Conservation (phyloP, 1,140 invertebrate genomes). For the Stenopsyche tienmushanensis region DNA sequence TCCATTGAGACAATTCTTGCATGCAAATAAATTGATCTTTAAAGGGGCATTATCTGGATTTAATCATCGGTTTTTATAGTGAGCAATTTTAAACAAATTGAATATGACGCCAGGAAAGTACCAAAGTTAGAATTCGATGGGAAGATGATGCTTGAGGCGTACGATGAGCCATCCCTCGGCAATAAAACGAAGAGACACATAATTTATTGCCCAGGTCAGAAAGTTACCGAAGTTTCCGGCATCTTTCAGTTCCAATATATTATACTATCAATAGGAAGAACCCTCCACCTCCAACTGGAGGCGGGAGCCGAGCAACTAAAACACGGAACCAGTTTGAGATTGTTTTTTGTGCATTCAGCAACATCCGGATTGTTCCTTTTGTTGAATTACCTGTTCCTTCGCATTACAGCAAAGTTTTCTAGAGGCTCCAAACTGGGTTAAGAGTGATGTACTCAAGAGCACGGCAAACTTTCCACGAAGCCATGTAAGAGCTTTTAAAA, state of each 20-base stretch:
- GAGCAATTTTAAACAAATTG: no score
- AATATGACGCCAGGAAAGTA: neutral
- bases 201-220: conserved; percentile 40
- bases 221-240: conserved; percentile 33
- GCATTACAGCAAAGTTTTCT: conserved; percentile 31
- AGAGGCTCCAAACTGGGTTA: conserved; percentile 30
- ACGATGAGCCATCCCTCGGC: conserved; percentile 11
- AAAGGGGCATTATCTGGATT: no score
- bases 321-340: no score
- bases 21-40: no score
- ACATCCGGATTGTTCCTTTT: conserved; percentile 31
- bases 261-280: conserved; percentile 32
- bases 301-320: conserved; percentile 5
- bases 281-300: neutral
- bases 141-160: conserved; percentile 10
- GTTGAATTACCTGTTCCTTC: conserved; percentile 40
- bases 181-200: conserved; percentile 40
- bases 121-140: neutral
- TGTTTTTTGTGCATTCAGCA: conserved; percentile 39
- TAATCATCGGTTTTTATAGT: no score
- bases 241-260: conserved; percentile 39
- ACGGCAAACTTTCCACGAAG: conserved; percentile 19
- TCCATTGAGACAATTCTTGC: no score
- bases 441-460: conserved; percentile 24
- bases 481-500: conserved; percentile 31